Evolutionary conservation across 2,888 invertebrate genomes (phyloP).

Genomic region (Arrhopalites spinosus): DNA sequence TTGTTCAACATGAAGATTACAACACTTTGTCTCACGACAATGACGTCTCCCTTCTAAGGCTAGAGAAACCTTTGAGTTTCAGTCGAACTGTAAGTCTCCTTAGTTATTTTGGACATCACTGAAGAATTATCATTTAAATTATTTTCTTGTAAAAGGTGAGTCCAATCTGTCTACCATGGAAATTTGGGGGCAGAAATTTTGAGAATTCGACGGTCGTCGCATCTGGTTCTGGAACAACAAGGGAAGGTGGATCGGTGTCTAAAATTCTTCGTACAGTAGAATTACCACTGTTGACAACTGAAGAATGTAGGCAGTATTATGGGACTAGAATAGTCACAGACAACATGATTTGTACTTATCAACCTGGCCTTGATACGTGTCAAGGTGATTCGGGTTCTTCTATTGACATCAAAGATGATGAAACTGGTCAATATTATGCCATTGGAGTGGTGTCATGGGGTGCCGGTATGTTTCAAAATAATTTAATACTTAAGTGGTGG

Average conservation of each 20-base stretch:
- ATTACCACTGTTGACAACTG: constrained; percentile 15
- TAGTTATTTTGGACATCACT: too few relatives aligned
- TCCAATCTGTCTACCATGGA: constrained; percentile 34
- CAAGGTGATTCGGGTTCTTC: constrained; percentile 7
- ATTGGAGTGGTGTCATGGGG: constrained; percentile 8
- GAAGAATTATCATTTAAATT: too few relatives aligned
- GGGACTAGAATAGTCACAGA: constrained; percentile 2
- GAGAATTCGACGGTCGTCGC: background rate
- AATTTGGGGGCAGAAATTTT: constrained; percentile 6
- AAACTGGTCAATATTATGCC: constrained; percentile 12
- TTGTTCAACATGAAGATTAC: constrained; percentile 11
- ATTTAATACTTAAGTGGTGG: too few relatives aligned
- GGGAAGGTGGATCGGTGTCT: constrained; percentile 6
- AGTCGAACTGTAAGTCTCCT: constrained; percentile 39
- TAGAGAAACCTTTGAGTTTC: constrained; percentile 53
- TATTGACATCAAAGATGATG: background rate
- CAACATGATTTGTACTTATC: constrained; percentile 39
- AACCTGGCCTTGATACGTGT: constrained; percentile 32
- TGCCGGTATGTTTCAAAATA: constrained; percentile 15
- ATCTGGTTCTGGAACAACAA: constrained; percentile 32
- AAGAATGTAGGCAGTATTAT: constrained; percentile 22
- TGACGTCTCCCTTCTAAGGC: constrained; percentile 60
- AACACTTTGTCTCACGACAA: background rate
- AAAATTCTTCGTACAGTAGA: constrained; percentile 29
- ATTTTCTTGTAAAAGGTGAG: constrained; percentile 4